Base-by-base conservation (phyloP, 2,888 invertebrate genomes). In the Monoplex corrugatus region DNA sequence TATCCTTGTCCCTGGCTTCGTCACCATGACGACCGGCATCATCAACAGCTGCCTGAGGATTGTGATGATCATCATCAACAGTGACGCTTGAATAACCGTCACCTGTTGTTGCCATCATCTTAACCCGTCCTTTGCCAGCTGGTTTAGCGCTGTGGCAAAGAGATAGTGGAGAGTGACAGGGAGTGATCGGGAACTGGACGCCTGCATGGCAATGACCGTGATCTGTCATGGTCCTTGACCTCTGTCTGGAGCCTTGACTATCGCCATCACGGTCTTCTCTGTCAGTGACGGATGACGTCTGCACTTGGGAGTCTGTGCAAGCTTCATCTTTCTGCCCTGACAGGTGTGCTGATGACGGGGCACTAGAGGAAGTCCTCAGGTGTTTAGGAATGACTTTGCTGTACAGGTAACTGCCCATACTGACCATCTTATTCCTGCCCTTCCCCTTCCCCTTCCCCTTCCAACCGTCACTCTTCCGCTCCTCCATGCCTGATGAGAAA, bases 381-480 rank as follows among this genome's bases (percentile, higher is more conserved):
- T 87, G 87, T 32, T 45, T 44, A 28, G 87, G 87, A 32, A 28
- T 78, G 50, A 78, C 87, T 38, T 78, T 32, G 78, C 50, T 78
- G 87, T 87, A 87, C n/a, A 78, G n/a, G 75, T 78, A 45, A 16
- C 50, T 45, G 16, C 50, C 32, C 68, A 43, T 43, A 2, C 68
- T 43, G 0, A 23, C 28, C 28, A 8, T 40, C 23, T 43, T 40
- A 13, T 35, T 38, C n/a, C 16, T n/a, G n/a, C 32, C 63, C 23
- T 32, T 19, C 45, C 45, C 8, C 45, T 40, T 1, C 45, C 5
- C 32, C 45, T 45, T 38, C 43, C 6, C 78, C 1, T 40, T 19
- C 43, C 78, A 23, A 23, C 28, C 10, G 6, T 80, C 78, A 43
- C 40, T 43, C n/a, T n/a, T n/a, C 40, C 23, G 23, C 78, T 43